A percentile compares a stretch with the other conserved stretches of the same genome.
Evolutionary conservation across 2,888 invertebrate species (phyloP).

Genomic region (Galeopsomyia nigrocyanea): DNA sequence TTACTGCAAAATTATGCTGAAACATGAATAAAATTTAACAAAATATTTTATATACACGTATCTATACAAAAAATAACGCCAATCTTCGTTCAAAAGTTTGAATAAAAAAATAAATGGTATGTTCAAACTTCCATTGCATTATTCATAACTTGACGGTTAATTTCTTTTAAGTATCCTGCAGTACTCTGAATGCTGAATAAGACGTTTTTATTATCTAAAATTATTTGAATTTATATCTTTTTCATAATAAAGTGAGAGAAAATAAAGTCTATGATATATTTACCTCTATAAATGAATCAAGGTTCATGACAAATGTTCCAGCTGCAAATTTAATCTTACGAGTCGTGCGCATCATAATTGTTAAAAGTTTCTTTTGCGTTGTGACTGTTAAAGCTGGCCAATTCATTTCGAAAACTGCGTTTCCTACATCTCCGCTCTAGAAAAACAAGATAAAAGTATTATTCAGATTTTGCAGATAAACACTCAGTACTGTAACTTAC

Average conservation of each 20-base stretch:
- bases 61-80: too few species aligned
- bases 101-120: too few species aligned
- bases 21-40: too few species aligned
- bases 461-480: background rate
- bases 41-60: too few species aligned
- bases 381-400: constrained; percentile 19
- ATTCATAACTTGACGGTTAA: background rate
- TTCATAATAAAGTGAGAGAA: background rate
- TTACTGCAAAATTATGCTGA: too few species aligned
- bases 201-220: constrained; percentile 33
- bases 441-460: background rate
- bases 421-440: constrained; percentile 36
- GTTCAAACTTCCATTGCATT: background rate
- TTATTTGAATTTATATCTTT: background rate
- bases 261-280: background rate
- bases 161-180: constrained; percentile 19
- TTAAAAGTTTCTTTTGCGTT: constrained; percentile 31
- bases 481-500: constrained; percentile 12
- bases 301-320: constrained; percentile 39
- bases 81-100: background rate
- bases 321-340: constrained; percentile 23
- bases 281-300: constrained; percentile 43
- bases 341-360: constrained; percentile 36
- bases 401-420: constrained; percentile 33
- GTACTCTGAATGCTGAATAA: constrained; percentile 38